phyloP scores from a whole-genome alignment of 2,888 invertebrate genomes.

The Cataglyphis altisquamis region DNA sequence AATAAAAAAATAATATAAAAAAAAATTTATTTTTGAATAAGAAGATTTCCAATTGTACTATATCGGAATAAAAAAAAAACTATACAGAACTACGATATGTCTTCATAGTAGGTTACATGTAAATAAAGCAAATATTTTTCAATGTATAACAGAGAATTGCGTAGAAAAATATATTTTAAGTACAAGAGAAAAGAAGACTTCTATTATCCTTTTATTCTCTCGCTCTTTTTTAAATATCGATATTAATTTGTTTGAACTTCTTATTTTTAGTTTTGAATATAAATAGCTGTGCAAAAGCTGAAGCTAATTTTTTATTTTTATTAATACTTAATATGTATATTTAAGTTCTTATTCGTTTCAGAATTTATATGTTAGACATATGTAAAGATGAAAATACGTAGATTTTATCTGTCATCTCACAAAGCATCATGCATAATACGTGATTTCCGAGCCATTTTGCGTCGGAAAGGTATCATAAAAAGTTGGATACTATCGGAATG shows the following conservation, averaged over 20 bases:
- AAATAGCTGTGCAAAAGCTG: background rate
- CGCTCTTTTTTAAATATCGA: background rate
- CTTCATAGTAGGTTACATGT: slow-evolving; percentile 63
- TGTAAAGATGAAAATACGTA: slow-evolving; percentile 28
- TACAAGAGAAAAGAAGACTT: slow-evolving; percentile 62
- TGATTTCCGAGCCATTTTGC: slow-evolving; percentile 46
- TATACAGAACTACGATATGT: slow-evolving; percentile 60
- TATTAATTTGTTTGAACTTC: background rate
- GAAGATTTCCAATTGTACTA: background rate
- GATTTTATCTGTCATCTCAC: slow-evolving; percentile 44
- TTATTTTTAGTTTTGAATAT: background rate
- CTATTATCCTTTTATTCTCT: background rate
- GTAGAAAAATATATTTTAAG: slow-evolving; percentile 78
- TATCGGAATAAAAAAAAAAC: slow-evolving; percentile 11
- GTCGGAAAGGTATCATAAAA: slow-evolving; percentile 29
- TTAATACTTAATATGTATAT: background rate
- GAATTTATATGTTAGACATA: slow-evolving; percentile 1
- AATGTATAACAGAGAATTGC: slow-evolving; percentile 69
- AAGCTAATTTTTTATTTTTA: background rate
- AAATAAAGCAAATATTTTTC: slow-evolving; percentile 73
- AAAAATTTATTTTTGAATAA: slow-evolving; percentile 60
- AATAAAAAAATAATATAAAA: background rate
- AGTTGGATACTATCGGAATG: slow-evolving; percentile 36
- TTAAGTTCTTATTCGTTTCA: background rate
- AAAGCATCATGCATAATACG: slow-evolving; percentile 33